Percentiles rank a stretch among this genome's conserved stretches.
phyloP scores from a whole-genome alignment of 2,888 invertebrate genomes.

The Ptilodon capucinus region DNA sequence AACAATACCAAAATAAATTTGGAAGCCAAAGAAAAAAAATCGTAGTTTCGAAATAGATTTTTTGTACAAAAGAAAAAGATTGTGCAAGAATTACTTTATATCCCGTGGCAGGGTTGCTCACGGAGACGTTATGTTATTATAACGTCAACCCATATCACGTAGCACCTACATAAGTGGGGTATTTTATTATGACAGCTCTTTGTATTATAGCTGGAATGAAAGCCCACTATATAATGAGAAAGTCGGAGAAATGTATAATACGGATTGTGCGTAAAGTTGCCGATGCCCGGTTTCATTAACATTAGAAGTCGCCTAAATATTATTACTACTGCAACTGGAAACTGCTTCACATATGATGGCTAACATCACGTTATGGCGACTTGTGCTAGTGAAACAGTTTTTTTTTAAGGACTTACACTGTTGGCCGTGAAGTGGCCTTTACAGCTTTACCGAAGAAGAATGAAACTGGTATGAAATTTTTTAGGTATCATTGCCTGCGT shows the following conservation, averaged over 20 bases:
- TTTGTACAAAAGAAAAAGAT: conserved; percentile 6
- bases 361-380: too few species aligned
- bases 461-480: too few species aligned
- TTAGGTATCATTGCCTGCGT: neutral
- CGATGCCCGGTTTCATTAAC: too few species aligned
- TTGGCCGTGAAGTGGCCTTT: too few species aligned
- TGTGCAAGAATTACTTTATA: conserved; percentile 13
- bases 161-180: conserved; percentile 33
- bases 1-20: too few species aligned
- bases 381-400: too few species aligned
- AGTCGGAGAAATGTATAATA: conserved; percentile 19
- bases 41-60: neutral
- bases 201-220: conserved; percentile 32
- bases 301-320: too few species aligned
- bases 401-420: too few species aligned
- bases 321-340: too few species aligned
- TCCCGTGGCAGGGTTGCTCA: conserved; percentile 27
- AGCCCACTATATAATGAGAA: conserved; percentile 18
- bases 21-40: neutral
- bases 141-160: conserved; percentile 54
- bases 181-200: conserved; percentile 47
- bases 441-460: too few species aligned
- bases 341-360: too few species aligned
- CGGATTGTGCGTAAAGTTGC: conserved; percentile 2
- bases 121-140: conserved; percentile 38